These are phyloP conservation scores for Anneissia japonica DNA, from an alignment of 35 echinoderm and acorn worm species.

Conservation along the genomic window DNA sequence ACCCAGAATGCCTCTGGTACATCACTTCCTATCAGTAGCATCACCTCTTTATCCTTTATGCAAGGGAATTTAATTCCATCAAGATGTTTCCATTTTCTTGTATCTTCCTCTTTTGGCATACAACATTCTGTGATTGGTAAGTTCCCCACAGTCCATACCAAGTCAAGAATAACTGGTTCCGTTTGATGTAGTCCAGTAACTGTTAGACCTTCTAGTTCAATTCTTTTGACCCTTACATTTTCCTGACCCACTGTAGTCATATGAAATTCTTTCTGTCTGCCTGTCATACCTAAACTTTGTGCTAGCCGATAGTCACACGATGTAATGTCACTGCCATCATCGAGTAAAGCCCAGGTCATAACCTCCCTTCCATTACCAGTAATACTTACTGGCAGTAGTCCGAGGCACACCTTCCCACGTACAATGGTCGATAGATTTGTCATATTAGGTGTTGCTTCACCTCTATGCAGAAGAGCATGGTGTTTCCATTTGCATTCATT, in stretches of 20 bases:
- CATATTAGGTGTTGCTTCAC: too few species aligned
- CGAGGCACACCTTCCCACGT: slow-evolving; percentile 17
- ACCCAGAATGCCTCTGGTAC: slow-evolving; percentile 60
- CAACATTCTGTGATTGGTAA: slow-evolving; percentile 17
- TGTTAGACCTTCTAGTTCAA: neutral
- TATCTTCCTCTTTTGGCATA: slow-evolving; percentile 22
- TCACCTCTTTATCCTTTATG: slow-evolving; percentile 20
- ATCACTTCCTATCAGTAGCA: slow-evolving; percentile 48
- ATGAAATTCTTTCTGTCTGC: slow-evolving; percentile 4
- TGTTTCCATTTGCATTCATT: too few species aligned
- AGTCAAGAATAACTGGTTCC: slow-evolving; percentile 5
- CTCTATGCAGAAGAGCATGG: too few species aligned
- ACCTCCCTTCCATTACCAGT: neutral
- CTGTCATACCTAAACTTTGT: slow-evolving; percentile 10
- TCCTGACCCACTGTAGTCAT: slow-evolving; percentile 17
- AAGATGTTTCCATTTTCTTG: slow-evolving; percentile 18
- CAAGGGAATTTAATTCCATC: slow-evolving; percentile 23
- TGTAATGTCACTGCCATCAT: slow-evolving; percentile 43
- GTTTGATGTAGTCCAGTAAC: slow-evolving; percentile 1
- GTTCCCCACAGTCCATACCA: slow-evolving; percentile 41
- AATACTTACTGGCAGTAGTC: slow-evolving; percentile 24
- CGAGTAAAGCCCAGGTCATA: slow-evolving; percentile 37
- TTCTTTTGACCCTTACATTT: slow-evolving; percentile 1
- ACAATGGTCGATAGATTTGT: too few species aligned
- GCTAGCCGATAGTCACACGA: slow-evolving; percentile 41